Evolutionary conservation across 1,140 invertebrate species (phyloP).

Genomic region (Sinella curviseta): DNA sequence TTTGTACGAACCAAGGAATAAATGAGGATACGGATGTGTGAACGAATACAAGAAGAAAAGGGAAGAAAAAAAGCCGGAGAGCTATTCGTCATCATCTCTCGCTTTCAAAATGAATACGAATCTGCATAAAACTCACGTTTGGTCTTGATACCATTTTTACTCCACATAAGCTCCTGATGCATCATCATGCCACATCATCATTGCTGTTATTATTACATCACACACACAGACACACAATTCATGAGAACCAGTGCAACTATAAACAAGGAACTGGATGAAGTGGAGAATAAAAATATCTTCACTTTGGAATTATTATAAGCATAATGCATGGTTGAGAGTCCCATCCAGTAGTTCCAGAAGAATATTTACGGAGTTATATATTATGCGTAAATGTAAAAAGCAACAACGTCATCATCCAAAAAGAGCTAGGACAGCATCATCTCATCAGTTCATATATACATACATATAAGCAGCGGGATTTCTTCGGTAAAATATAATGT

Average conservation of each 20-base stretch:
- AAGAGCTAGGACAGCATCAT: too few species aligned
- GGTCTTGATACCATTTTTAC: too few species aligned
- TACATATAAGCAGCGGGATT: not conserved
- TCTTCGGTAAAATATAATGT: not conserved
- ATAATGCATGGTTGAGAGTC: too few species aligned
- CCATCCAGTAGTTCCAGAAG: too few species aligned
- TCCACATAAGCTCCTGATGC: too few species aligned
- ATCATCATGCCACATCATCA: not conserved
- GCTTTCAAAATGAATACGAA: not conserved
- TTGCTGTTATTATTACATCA: not conserved
- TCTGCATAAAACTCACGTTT: not conserved
- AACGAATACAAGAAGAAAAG: slow-evolving; percentile 9
- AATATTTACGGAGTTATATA: not conserved
- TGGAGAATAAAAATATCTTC: too few species aligned
- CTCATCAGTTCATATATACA: too few species aligned
- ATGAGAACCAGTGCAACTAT: not conserved
- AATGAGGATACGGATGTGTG: slow-evolving; percentile 16
- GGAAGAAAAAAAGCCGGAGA: too few species aligned
- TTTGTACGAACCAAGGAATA: not conserved
- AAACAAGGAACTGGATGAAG: too few species aligned
- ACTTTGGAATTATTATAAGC: too few species aligned
- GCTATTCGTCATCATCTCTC: slow-evolving; percentile 6
- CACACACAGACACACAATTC: not conserved
- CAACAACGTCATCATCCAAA: not conserved
- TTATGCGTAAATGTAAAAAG: not conserved